phyloP scores from a whole-genome alignment of 2,888 invertebrate species.

The Blastobasis adustella region DNA sequence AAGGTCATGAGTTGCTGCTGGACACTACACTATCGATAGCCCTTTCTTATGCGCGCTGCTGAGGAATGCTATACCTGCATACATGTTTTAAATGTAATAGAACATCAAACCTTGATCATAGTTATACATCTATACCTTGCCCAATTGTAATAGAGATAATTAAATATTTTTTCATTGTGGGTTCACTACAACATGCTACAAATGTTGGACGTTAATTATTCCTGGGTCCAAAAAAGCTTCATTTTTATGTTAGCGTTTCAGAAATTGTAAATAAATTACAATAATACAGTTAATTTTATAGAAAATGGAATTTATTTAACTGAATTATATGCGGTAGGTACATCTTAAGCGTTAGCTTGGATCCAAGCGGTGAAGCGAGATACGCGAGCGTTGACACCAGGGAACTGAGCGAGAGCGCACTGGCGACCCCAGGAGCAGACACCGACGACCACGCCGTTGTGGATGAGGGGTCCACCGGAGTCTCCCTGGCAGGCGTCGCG shows the following conservation, averaged over 20 bases:
- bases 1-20: no score
- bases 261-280: neutral
- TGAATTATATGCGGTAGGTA: neutral
- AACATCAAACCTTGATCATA: neutral
- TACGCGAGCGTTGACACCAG: slow-evolving; percentile 41
- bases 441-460: slow-evolving; percentile 33
- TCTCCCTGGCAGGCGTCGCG: slow-evolving; percentile 49
- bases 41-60: no score
- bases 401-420: slow-evolving; percentile 28
- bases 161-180: no score
- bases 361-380: slow-evolving; percentile 36
- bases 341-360: slow-evolving; percentile 26
- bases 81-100: neutral
- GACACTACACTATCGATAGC: no score
- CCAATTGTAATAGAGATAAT: no score
- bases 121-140: neutral
- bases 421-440: slow-evolving; percentile 33
- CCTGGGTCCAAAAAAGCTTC: no score
- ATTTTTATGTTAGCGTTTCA: no score
- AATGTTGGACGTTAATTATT: no score
- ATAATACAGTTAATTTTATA: neutral
- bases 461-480: slow-evolving; percentile 42
- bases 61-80: no score
- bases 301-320: neutral
- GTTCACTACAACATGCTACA: no score